phyloP scores from a whole-genome alignment of 2,797 vertebrate species.

The Enteromius thamalakanensis region DNA sequence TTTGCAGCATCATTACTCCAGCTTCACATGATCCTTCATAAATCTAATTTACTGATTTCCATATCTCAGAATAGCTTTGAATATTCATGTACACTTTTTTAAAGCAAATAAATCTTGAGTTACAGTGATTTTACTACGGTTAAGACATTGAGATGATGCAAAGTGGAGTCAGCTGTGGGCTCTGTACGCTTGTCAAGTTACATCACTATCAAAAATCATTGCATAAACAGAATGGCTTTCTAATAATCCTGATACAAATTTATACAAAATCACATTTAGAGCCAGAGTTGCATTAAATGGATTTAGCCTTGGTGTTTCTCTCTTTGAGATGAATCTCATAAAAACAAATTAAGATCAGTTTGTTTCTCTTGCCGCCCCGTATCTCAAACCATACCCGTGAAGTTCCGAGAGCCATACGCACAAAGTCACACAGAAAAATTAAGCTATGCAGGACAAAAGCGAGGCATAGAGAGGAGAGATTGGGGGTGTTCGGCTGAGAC shows the following conservation, averaged over 20 bases:
- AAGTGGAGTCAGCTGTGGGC: conserved; percentile 20
- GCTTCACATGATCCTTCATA: not conserved
- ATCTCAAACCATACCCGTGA: conserved; percentile 61
- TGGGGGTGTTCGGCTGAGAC: conserved; percentile 58
- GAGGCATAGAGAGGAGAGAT: conserved; percentile 52
- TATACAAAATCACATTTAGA: not conserved
- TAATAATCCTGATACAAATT: conserved; percentile 20
- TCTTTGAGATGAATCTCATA: conserved; percentile 1
- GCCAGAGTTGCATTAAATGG: not conserved
- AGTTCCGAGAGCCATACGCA: conserved; percentile 73
- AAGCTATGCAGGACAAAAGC: conserved; percentile 63
- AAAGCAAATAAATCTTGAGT: not conserved
- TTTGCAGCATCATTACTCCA: not conserved
- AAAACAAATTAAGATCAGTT: conserved; percentile 72
- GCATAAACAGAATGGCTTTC: conserved; percentile 44
- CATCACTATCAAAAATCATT: conserved; percentile 24
- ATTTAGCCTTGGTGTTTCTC: not conserved
- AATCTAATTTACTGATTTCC: not conserved
- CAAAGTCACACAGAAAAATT: conserved; percentile 68
- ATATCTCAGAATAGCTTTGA: not conserved
- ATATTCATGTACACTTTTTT: not conserved
- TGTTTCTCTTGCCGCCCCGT: conserved; percentile 58
- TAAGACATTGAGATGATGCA: not conserved
- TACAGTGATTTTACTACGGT: conserved; percentile 7
- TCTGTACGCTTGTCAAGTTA: conserved; percentile 5